These are phyloP conservation scores for Liasis olivaceus DNA, from an alignment of 2,797 vertebrate species.

Conservation along the genomic window DNA sequence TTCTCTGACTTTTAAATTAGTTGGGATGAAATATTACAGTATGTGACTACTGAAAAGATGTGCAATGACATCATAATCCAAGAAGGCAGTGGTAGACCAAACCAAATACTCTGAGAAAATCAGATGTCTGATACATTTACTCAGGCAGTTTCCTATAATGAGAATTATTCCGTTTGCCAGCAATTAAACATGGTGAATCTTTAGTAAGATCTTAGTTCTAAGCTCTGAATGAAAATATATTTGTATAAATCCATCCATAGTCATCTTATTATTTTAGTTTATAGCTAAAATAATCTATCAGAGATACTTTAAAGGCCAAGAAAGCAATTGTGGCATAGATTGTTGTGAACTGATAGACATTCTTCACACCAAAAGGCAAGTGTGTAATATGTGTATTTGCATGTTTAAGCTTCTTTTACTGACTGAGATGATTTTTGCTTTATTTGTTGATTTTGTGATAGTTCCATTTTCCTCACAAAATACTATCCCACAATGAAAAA, in stretches of 20 bases:
- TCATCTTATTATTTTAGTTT: not conserved
- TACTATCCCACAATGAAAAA: not conserved
- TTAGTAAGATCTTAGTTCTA: not conserved
- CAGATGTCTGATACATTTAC: not conserved
- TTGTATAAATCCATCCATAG: not conserved
- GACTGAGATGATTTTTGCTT: not conserved
- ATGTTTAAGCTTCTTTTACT: not conserved
- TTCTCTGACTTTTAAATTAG: slow-evolving; percentile 72
- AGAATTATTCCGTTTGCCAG: not conserved
- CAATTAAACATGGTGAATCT: not conserved
- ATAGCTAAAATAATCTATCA: not conserved
- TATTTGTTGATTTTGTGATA: not conserved
- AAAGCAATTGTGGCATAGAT: not conserved
- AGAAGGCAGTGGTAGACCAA: not conserved
- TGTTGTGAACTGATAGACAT: not conserved
- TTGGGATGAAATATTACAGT: slow-evolving; percentile 61
- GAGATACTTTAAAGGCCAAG: not conserved
- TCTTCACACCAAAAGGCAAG: not conserved
- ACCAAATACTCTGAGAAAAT: not conserved
- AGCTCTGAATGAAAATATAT: not conserved
- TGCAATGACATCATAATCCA: not conserved
- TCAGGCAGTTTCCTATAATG: not conserved
- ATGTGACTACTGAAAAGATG: slow-evolving; percentile 50
- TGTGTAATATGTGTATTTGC: not conserved
- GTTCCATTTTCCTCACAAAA: not conserved